A percentile compares a stretch with the other conserved stretches of the same genome.
Conservation (phyloP, 2,888 invertebrate species). For the Campoplex nolae region DNA sequence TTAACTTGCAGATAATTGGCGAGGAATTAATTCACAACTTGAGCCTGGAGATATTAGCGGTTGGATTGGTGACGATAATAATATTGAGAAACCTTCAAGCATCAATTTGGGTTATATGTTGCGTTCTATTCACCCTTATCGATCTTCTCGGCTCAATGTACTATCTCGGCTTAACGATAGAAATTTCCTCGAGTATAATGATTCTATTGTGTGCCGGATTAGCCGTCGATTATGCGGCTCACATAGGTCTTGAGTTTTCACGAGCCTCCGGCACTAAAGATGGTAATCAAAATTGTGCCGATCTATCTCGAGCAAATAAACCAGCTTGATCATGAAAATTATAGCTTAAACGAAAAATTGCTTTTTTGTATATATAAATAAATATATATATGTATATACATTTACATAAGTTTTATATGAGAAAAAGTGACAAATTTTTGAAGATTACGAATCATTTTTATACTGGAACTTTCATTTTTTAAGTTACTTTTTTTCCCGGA, state of each 20-base stretch:
- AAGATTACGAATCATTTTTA: neutral
- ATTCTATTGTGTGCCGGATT: slow-evolving; percentile 85
- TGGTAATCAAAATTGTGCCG: slow-evolving; percentile 76
- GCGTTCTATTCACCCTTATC: slow-evolving; percentile 84
- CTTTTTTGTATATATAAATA: neutral
- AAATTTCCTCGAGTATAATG: slow-evolving; percentile 85
- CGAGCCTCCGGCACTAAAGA: slow-evolving; percentile 83
- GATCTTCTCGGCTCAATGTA: slow-evolving; percentile 85
- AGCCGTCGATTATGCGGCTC: slow-evolving; percentile 86
- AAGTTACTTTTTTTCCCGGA: neutral
- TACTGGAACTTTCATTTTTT: neutral
- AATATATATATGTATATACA: too few relatives aligned
- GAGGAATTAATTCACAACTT: slow-evolving; percentile 84
- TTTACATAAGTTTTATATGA: too few relatives aligned
- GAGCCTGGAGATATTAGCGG: slow-evolving; percentile 83
- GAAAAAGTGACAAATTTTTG: neutral
- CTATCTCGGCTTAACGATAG: slow-evolving; percentile 85
- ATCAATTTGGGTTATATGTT: slow-evolving; percentile 84
- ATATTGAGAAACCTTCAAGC: slow-evolving; percentile 84
- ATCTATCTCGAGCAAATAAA: neutral
- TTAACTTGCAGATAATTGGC: slow-evolving; percentile 79
- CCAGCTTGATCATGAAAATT: neutral
- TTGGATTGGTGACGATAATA: slow-evolving; percentile 84
- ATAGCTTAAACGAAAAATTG: neutral
- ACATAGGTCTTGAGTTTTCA: slow-evolving; percentile 85